phyloP scores from a whole-genome alignment of 2,888 invertebrate genomes.

The Hyposoter dolosus region DNA sequence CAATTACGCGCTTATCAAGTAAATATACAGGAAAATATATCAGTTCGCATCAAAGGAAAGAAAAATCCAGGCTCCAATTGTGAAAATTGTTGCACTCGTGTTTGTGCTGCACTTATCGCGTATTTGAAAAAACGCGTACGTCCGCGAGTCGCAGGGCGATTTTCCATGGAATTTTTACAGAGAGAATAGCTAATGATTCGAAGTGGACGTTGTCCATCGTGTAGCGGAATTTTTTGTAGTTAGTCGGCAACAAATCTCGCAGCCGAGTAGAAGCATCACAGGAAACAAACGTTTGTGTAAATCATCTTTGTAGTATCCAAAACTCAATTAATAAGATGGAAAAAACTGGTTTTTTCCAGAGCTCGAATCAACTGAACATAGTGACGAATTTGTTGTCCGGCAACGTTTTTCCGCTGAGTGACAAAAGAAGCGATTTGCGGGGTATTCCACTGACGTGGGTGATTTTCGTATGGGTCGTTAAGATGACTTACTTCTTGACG shows the following conservation, averaged over 20 bases:
- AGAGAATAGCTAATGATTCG: constrained; percentile 11
- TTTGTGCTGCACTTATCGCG: not conserved
- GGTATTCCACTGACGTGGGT: constrained; percentile 50
- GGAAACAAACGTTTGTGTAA: not conserved
- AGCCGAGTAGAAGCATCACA: not conserved
- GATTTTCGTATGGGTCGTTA: constrained; percentile 60
- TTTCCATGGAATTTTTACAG: not conserved
- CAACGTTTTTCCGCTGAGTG: constrained; percentile 70
- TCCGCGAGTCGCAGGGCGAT: not conserved
- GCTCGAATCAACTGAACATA: constrained; percentile 66
- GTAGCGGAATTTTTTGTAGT: not conserved
- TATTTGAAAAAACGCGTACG: not conserved
- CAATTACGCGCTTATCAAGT: not conserved
- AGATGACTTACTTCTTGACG: constrained; percentile 31
- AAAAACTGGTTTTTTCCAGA: constrained; percentile 67
- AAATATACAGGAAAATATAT: not conserved
- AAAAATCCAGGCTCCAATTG: not conserved
- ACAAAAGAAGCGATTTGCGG: not conserved
- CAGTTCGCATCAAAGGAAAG: constrained; percentile 3
- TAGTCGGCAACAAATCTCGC: not conserved
- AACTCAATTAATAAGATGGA: not conserved
- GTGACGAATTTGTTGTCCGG: constrained; percentile 71
- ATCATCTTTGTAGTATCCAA: not conserved
- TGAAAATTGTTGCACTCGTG: not conserved
- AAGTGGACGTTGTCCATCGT: not conserved